Percentiles rank a stretch among this genome's conserved stretches.
Evolutionary conservation across 2,888 invertebrate species (phyloP).

Genomic region (Zygaena filipendulae): DNA sequence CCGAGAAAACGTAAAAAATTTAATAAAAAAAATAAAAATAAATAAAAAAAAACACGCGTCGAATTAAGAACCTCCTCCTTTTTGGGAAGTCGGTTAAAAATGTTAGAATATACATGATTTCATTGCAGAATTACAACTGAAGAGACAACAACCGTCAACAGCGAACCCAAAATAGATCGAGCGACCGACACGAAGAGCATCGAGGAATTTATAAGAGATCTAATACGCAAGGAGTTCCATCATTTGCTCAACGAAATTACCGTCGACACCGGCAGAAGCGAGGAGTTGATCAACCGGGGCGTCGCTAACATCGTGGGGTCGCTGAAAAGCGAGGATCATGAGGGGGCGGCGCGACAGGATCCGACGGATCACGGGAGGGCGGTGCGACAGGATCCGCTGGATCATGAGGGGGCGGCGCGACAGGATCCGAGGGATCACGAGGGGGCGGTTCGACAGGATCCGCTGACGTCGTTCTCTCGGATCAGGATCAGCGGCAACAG

Average conservation of each 20-base stretch:
- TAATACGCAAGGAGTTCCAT: slow-evolving; percentile 52
- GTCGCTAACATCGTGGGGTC: slow-evolving; percentile 44
- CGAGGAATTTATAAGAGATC: slow-evolving; percentile 49
- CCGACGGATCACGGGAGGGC: slow-evolving; percentile 19
- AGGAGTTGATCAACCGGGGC: slow-evolving; percentile 41
- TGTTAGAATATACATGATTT: too few relatives aligned
- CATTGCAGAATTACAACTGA: slow-evolving; percentile 20
- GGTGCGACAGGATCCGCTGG: slow-evolving; percentile 25
- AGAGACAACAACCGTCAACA: slow-evolving; percentile 15
- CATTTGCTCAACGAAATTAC: slow-evolving; percentile 38
- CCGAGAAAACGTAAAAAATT: too few relatives aligned
- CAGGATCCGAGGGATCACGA: slow-evolving; percentile 18
- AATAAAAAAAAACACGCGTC: too few relatives aligned
- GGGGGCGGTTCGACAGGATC: slow-evolving; percentile 24
- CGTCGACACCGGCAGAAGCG: slow-evolving; percentile 30
- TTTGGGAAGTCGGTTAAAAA: too few relatives aligned
- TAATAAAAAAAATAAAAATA: too few relatives aligned
- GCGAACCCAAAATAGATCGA: slow-evolving; percentile 35
- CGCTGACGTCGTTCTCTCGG: slow-evolving; percentile 40
- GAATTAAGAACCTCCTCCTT: too few relatives aligned
- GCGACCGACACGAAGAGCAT: slow-evolving; percentile 51
- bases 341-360: slow-evolving; percentile 25
- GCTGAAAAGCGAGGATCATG: slow-evolving; percentile 25
- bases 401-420: slow-evolving; percentile 20
- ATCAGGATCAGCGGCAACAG: slow-evolving; percentile 58